A percentile compares a stretch with the other conserved stretches of the same genome.
These are phyloP conservation scores for Seira ritae DNA, from an alignment of 2,888 invertebrate genomes.

Conservation along the genomic window DNA sequence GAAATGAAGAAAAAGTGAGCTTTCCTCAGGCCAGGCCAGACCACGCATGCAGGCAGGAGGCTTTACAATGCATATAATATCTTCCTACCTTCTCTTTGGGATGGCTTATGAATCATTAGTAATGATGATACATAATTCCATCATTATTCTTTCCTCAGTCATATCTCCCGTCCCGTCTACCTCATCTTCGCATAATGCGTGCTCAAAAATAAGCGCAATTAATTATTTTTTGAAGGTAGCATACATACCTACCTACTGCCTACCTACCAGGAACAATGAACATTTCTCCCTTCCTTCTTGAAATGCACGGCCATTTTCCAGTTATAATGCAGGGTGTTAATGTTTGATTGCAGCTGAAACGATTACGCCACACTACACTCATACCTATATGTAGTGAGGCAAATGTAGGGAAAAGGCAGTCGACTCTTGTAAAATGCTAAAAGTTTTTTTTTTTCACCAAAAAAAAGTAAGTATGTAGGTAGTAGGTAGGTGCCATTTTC, in stretches of 20 bases:
- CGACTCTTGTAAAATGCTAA: too few species aligned
- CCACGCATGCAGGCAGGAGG: background rate
- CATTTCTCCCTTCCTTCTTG: background rate
- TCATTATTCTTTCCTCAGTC: background rate
- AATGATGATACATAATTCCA: background rate
- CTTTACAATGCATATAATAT: too few species aligned
- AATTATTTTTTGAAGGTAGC: background rate
- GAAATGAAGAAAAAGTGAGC: conserved; percentile 31
- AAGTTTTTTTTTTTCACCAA: too few species aligned
- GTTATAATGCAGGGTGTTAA: background rate
- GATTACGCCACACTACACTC: too few species aligned
- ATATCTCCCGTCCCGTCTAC: background rate
- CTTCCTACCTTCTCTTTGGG: too few species aligned
- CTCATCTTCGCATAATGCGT: background rate
- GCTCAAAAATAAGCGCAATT: too few species aligned
- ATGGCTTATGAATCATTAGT: background rate
- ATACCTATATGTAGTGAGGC: too few species aligned
- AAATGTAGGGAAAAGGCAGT: too few species aligned
- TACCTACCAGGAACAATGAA: background rate
- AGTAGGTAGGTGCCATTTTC: too few species aligned
- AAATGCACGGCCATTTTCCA: background rate
- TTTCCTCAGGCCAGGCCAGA: background rate
- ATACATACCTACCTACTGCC: background rate
- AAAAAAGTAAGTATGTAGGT: too few species aligned
- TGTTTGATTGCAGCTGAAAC: too few species aligned